These are phyloP conservation scores for Tangara arthus DNA, from an alignment of 2,797 vertebrate genomes.

Conservation along the genomic window DNA sequence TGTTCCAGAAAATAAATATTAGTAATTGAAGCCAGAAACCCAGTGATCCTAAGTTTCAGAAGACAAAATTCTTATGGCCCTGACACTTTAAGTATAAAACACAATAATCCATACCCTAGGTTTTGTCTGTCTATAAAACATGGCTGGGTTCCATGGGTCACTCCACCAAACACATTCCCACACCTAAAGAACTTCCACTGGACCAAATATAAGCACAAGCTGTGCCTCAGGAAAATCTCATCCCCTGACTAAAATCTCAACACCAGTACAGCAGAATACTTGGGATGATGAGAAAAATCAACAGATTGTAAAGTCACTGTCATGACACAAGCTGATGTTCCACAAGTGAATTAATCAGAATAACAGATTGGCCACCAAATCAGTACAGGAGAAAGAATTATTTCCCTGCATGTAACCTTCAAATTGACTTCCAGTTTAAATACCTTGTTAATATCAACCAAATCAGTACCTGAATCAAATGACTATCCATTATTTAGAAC, in stretches of 20 bases:
- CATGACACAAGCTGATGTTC: background rate
- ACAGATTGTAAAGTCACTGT: background rate
- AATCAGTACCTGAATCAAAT: background rate
- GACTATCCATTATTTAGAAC: background rate
- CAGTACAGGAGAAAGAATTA: background rate
- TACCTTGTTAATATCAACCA: background rate
- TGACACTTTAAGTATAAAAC: background rate
- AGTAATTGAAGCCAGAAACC: background rate
- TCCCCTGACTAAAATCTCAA: background rate
- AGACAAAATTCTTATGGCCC: background rate
- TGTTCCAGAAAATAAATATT: background rate
- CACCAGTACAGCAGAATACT: background rate
- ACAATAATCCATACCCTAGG: fast-evolving
- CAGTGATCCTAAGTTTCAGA: background rate
- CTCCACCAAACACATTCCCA: background rate
- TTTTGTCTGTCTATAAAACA: background rate
- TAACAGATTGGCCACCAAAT: background rate
- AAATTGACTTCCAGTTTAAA: background rate
- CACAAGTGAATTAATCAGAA: background rate
- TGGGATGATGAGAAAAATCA: background rate
- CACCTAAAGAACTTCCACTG: background rate
- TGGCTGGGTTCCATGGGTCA: background rate
- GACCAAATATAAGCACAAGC: background rate
- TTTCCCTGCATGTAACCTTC: background rate
- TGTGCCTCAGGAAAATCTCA: background rate